Evolutionary conservation across 2,113 vertebrate genomes (phyloP).

Genomic region (Cinclus cinclus): DNA sequence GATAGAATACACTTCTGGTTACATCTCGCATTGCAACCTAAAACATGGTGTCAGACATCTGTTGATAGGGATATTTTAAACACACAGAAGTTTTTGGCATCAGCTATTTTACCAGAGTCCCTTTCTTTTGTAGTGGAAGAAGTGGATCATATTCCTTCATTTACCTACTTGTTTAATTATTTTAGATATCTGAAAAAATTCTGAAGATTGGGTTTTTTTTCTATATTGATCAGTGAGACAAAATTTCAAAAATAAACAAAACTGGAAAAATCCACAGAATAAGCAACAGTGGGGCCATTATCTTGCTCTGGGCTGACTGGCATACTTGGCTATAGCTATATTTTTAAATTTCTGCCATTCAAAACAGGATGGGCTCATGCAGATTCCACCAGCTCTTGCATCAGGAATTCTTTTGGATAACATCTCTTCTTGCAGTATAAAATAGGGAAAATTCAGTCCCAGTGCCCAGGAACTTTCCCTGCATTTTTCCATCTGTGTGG

Average conservation of each 20-base stretch:
- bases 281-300: not conserved
- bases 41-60: not conserved
- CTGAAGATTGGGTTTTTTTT: fast-evolving
- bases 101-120: not conserved
- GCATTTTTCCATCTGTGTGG: not conserved
- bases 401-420: not conserved
- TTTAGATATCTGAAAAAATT: not conserved
- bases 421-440: not conserved
- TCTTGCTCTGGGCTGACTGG: not conserved
- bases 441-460: not conserved
- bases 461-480: not conserved
- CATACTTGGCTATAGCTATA: not conserved
- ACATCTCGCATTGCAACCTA: too few species aligned
- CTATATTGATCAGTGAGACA: not conserved
- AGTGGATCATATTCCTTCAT: not conserved
- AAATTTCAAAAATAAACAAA: not conserved
- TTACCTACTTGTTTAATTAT: not conserved
- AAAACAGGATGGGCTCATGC: not conserved
- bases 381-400: not conserved
- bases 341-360: not conserved
- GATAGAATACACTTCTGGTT: too few species aligned
- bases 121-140: not conserved
- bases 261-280: not conserved
- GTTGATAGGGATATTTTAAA: not conserved
- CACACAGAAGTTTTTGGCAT: not conserved